Evolutionary conservation across 2,888 invertebrate genomes (phyloP).

Genomic region (Melanophora roralis): DNA sequence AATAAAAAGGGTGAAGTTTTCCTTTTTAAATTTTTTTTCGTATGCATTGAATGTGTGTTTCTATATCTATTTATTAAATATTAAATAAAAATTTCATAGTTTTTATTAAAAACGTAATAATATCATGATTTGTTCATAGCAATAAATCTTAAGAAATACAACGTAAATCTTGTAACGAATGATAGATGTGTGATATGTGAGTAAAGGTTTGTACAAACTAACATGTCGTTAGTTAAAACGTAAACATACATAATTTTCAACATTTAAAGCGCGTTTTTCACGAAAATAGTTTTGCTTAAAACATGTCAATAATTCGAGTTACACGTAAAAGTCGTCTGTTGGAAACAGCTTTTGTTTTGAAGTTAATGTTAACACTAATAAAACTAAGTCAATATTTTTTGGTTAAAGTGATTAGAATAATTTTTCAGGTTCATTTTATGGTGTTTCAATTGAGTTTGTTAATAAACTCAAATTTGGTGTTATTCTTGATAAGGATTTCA

Average conservation of each 20-base stretch:
- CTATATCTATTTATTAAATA: constrained; percentile 20
- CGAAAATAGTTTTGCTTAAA: too few relatives aligned
- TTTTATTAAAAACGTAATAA: constrained; percentile 36
- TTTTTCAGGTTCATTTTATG: background rate
- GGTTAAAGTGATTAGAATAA: background rate
- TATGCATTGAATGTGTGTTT: constrained; percentile 22
- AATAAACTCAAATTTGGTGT: background rate
- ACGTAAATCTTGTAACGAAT: constrained; percentile 48
- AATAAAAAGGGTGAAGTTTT: constrained; percentile 24
- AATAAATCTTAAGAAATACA: constrained; percentile 41
- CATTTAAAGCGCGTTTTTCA: too few relatives aligned
- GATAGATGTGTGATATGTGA: constrained; percentile 14
- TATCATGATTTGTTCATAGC: constrained; percentile 44
- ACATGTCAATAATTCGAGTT: too few relatives aligned
- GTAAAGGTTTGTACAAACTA: too few relatives aligned
- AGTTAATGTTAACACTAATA: background rate
- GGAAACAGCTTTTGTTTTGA: too few relatives aligned
- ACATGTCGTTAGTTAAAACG: too few relatives aligned
- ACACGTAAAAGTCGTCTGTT: too few relatives aligned
- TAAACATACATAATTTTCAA: too few relatives aligned
- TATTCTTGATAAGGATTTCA: background rate
- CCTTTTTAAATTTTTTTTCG: background rate
- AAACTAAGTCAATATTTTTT: background rate
- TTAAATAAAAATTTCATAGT: background rate
- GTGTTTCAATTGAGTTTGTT: background rate